Base-by-base conservation (phyloP, 1,140 invertebrate species). In the Odontomachus brunneus region DNA sequence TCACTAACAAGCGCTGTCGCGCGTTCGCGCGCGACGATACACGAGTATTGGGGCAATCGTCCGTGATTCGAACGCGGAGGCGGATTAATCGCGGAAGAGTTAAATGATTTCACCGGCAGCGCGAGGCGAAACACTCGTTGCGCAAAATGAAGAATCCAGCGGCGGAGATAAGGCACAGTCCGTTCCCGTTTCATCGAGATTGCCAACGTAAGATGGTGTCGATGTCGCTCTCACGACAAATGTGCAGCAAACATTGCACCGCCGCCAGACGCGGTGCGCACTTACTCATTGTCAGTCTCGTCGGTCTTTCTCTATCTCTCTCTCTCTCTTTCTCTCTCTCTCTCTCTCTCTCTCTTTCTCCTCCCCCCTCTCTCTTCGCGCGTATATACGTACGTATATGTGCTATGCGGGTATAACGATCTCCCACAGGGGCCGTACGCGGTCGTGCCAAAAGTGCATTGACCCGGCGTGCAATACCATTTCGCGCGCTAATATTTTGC, bases 391-490 rank as follows among this genome's bases (percentile, higher is more conserved):
- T 49, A 26, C 19, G 19, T 78, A 48, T 69, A 65, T 67, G 65
- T 26, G 33, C 17, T 62, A 65, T 48, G 60, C 22, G 24, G 38
- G 62, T 59, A 80, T 82, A 86, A 86, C 84, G 75, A 86, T 86
- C 83, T 48, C 38, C 22, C 65, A 19, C 26, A 17, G 44, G 14
- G 29, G 22, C 72, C 33, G 66, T 69, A 44, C 73, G 51, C 62
- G 66, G 22, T 71, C 62, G 84, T 85, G 85, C 85, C 84, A 86
- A 86, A 86, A 86, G 85, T 82, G 84, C 85, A 86, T 86, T 81
- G 85, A 86, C 85, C 84, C 51, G 15, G 12, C 29, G 9, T 24
- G 63, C 85, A 71, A 75, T 82, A 57, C 63, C 63, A 85, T 86
- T 75, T 74, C 65, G 63, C 65, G 65, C 71, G 17, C 51, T 83